phyloP scores from a whole-genome alignment of 2,113 vertebrate species.

The Prinia subflava region DNA sequence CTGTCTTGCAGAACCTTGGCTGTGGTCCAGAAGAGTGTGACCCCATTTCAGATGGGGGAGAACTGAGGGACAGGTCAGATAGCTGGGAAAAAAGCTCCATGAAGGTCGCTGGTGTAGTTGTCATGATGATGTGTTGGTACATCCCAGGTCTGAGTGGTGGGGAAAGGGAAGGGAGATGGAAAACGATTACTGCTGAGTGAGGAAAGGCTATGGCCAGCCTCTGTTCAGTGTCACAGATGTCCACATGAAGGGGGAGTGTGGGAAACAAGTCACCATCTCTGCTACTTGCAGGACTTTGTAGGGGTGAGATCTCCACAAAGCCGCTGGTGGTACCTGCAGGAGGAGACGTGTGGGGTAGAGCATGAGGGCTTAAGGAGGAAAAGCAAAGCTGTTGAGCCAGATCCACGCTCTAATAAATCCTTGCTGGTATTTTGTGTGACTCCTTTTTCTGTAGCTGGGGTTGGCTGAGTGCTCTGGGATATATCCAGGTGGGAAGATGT shows the following conservation, averaged over 20 bases:
- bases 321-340: not conserved
- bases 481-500: not conserved
- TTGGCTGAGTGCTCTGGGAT: not conserved
- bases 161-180: not conserved
- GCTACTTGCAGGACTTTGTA: not conserved
- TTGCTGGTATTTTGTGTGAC: not conserved
- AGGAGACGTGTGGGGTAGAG: not conserved
- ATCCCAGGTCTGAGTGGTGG: not conserved
- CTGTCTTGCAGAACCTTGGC: not conserved
- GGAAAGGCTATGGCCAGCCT: not conserved
- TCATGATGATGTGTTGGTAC: not conserved
- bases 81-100: not conserved
- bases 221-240: not conserved
- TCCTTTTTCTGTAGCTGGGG: not conserved
- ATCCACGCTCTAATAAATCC: accelerated
- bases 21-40: not conserved
- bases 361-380: not conserved
- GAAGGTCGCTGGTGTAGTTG: not conserved
- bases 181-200: not conserved
- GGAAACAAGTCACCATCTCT: not conserved
- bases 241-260: not conserved
- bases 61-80: not conserved
- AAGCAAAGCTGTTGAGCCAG: not conserved
- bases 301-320: not conserved
- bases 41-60: not conserved